Percentiles rank a stretch among this genome's conserved stretches.
These are phyloP conservation scores for Elachura formosa DNA, from an alignment of 2,113 vertebrate genomes.

Conservation along the genomic window DNA sequence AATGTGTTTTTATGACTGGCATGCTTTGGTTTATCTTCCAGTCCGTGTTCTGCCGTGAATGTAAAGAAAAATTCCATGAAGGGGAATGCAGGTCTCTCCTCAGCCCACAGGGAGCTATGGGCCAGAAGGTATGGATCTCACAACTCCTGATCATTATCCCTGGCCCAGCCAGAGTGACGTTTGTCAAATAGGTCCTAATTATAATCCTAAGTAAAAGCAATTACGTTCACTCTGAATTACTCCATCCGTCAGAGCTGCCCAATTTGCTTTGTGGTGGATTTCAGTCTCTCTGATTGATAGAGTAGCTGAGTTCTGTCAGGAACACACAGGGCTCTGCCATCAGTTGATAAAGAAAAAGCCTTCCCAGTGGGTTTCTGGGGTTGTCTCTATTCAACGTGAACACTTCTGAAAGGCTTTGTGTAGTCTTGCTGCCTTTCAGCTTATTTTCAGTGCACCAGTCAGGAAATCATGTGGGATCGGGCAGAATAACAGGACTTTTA, in stretches of 20 bases:
- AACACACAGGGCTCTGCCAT: neutral
- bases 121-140: slow-evolving; percentile 56
- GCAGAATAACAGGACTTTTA: neutral
- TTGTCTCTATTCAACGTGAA: neutral
- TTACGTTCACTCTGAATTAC: neutral
- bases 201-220: slow-evolving; percentile 23
- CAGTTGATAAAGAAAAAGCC: neutral
- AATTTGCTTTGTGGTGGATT: neutral
- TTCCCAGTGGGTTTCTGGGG: neutral
- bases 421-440: neutral
- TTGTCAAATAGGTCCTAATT: slow-evolving; percentile 2
- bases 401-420: neutral
- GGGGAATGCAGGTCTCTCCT: slow-evolving; percentile 59
- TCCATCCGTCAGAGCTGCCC: accelerated
- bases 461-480: neutral
- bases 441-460: neutral
- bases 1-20: neutral
- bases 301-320: slow-evolving; percentile 1
- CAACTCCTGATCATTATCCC: neutral
- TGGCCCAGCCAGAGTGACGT: neutral
- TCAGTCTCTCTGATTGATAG: slow-evolving; percentile 3
- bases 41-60: slow-evolving; percentile 84
- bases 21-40: slow-evolving; percentile 49
- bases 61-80: slow-evolving; percentile 80
- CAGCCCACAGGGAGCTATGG: neutral